Evolutionary conservation across 1,140 invertebrate species (phyloP), one percentile per base, ranked within the genome.

Genomic region (Neodiprion lecontei): DNA sequence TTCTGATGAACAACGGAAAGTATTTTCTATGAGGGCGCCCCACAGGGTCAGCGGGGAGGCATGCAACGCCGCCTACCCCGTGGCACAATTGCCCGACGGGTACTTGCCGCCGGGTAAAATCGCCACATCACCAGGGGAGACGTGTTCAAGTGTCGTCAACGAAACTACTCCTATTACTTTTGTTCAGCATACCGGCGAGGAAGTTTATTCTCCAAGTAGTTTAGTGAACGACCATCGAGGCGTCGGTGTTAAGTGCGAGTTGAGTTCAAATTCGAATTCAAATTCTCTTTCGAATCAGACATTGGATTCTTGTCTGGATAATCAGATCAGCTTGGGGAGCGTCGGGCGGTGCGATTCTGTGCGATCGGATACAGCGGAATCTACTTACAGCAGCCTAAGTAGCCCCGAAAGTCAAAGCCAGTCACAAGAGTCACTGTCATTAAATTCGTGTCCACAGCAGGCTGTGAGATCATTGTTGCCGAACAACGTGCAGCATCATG

Each of bases 281-380:
- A 73, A 75, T 48, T 50, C 23, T n/a, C 49, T 8, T 66, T 69
- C 72, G 11, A n/a, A 47, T 40, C 70, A 72, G 69, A 53, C 65
- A 17, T 53, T 65, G 14, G 48, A 48, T 69, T 14, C 40, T 66
- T 66, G 68, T 65, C 21, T 49, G 65, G 17, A 23, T 14, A 7
- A 68, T 70, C 8, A 49, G 68, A 74, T 23, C 7, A 72, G 61
- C 69, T 74, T 66, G 67, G 70, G 49, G 11, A 61, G 53, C n/a
- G 74, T 74, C 14, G 75, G 76, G 5, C 74, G 80, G 17, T 86
- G 88, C 72, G 86, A 89, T 73, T 88, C 88, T 1, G 86, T 84
- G 0, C 78, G 86, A 21, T 88, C 88, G 23, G 88, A 89, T 75
- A 86, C 87, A 12, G 85, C 84, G 66, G 88, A 89, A 76, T 89